These are phyloP conservation scores for Monopterus albus DNA, from an alignment of 2,113 vertebrate species.

Conservation along the genomic window DNA sequence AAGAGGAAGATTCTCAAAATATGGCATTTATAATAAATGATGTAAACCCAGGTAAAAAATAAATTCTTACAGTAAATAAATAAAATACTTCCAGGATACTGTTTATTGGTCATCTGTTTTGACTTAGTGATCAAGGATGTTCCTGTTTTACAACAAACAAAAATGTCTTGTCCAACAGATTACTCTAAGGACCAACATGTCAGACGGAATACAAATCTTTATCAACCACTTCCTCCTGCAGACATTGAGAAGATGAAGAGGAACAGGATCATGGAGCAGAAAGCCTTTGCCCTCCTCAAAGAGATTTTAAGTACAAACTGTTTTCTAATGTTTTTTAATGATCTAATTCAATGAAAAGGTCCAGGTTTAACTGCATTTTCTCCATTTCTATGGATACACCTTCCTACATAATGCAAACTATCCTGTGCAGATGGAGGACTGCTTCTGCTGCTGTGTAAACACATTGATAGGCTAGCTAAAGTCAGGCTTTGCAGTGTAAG, in stretches of 20 bases:
- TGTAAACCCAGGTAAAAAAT: slow-evolving; percentile 54
- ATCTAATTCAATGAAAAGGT: no score
- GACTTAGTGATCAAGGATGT: not conserved
- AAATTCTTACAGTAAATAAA: no score
- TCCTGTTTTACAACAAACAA: not conserved
- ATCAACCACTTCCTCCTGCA: slow-evolving; percentile 83
- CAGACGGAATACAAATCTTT: slow-evolving; percentile 79
- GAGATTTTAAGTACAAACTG: slow-evolving; percentile 85
- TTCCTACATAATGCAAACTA: no score
- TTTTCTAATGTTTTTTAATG: no score
- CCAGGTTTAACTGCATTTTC: no score
- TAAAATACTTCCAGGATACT: no score
- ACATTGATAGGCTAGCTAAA: no score
- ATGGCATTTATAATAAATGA: slow-evolving; percentile 33
- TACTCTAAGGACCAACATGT: slow-evolving; percentile 64
- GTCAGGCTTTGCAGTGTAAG: no score
- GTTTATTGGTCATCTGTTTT: no score
- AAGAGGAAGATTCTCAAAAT: slow-evolving; percentile 85
- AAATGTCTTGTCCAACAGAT: slow-evolving; percentile 66
- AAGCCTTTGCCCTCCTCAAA: slow-evolving; percentile 87
- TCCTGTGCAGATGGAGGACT: no score
- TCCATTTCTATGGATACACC: no score
- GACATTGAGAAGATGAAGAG: slow-evolving; percentile 88
- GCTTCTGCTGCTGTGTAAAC: no score
- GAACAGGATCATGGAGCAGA: slow-evolving; percentile 86